Evolutionary conservation across 1,140 invertebrate species (phyloP).

Genomic region (Anagrus nilaparvatae): DNA sequence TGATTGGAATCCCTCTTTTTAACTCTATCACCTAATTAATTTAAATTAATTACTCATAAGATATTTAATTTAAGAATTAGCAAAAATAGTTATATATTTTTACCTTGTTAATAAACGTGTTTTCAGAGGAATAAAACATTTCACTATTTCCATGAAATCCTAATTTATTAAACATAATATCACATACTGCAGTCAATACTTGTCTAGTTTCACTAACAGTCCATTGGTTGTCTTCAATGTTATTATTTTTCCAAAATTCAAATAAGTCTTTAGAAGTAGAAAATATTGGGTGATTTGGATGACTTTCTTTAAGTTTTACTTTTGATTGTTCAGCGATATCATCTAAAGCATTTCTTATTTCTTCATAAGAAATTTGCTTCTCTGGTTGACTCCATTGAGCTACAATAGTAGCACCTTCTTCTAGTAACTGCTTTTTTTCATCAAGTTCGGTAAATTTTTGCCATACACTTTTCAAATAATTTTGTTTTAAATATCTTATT

Average conservation of each 20-base stretch:
- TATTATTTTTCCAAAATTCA: slow-evolving; percentile 34
- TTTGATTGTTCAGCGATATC: slow-evolving; percentile 40
- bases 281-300: slow-evolving; percentile 41
- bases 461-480: slow-evolving; percentile 39
- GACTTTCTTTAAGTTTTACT: slow-evolving; percentile 27
- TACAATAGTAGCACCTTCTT: slow-evolving; percentile 46
- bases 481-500: slow-evolving; percentile 41
- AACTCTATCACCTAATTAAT: slow-evolving; percentile 47
- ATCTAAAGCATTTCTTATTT: slow-evolving; percentile 40
- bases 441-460: slow-evolving; percentile 31
- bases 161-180: slow-evolving; percentile 41
- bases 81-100: slow-evolving; percentile 9
- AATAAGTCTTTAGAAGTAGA: slow-evolving; percentile 26
- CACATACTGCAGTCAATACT: slow-evolving; percentile 39
- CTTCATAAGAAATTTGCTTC: slow-evolving; percentile 36
- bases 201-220: slow-evolving; percentile 27
- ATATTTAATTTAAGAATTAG: neutral
- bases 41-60: slow-evolving; percentile 3
- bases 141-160: slow-evolving; percentile 44
- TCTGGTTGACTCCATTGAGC: slow-evolving; percentile 54
- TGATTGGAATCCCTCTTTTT: slow-evolving; percentile 51
- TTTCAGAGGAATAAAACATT: slow-evolving; percentile 45
- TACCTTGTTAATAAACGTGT: slow-evolving; percentile 53
- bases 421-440: slow-evolving; percentile 38
- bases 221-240: slow-evolving; percentile 43